phyloP scores from a whole-genome alignment of 2,797 vertebrate genomes.

The Sylvilagus floridanus region DNA sequence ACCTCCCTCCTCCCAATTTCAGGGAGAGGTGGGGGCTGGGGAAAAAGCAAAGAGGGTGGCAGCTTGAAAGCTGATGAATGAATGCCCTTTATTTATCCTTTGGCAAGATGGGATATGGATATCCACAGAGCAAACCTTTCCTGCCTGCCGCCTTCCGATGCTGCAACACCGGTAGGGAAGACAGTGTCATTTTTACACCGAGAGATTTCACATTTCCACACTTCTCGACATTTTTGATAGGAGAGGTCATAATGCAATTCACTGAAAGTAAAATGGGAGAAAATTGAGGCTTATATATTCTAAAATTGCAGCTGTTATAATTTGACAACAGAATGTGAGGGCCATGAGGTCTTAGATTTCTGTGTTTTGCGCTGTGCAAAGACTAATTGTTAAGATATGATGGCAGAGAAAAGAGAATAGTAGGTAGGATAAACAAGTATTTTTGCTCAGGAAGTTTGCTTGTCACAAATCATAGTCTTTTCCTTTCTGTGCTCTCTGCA shows the following conservation, averaged over 20 bases:
- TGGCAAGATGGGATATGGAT: conserved; percentile 85
- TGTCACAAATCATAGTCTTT: neutral
- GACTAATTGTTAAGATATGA: neutral
- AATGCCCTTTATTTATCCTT: conserved; percentile 89
- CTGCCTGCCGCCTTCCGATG: conserved; percentile 76
- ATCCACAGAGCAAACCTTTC: conserved; percentile 78
- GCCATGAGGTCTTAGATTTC: conserved; percentile 22
- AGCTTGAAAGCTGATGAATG: conserved; percentile 86
- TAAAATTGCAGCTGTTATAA: neutral
- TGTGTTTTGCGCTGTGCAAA: conserved; percentile 1
- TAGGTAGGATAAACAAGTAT: neutral
- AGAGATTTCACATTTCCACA: conserved; percentile 5
- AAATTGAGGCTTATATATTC: neutral
- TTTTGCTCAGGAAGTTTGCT: neutral
- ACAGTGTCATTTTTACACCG: conserved; percentile 74
- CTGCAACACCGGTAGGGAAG: conserved; percentile 68
- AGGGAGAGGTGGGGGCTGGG: conserved; percentile 73
- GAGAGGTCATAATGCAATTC: conserved; percentile 50
- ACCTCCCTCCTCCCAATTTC: conserved; percentile 82
- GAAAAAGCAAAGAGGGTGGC: conserved; percentile 76
- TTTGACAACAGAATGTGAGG: conserved; percentile 1
- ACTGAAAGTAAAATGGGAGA: neutral
- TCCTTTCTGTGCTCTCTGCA: conserved; percentile 58
- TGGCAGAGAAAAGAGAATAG: neutral
- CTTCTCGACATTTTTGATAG: conserved; percentile 63